Base-by-base conservation (phyloP, 2,113 vertebrate species). In the Aptenodytes patagonicus region DNA sequence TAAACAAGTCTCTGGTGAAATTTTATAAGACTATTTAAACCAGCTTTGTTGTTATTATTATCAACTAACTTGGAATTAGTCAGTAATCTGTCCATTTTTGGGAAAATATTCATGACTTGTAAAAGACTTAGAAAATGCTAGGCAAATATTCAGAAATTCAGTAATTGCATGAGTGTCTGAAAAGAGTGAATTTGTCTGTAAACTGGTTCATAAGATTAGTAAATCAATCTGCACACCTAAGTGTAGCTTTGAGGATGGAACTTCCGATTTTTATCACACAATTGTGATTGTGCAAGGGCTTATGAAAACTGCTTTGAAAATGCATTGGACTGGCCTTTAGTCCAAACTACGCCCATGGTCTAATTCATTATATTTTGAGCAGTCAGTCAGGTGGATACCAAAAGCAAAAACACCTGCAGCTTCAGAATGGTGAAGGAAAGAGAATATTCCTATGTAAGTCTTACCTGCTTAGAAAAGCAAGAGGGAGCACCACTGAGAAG, bases 101-200 rank as follows among this genome's bases (percentile, higher is more conserved):
- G 26, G 26, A 84, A 78, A 84, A 75, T 89, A 55, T 44, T 57
- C 8, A 14, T 73, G 28, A 68, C 22, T 54, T 79, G 4, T 15
- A 64, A 58, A 69, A 89, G 46, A 70, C 28, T 38, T 58, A 4
- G 26, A 62, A 73, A 87, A 84, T n/a, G 2, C 25, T 42, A 69
- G 22, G 12, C 40, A 92, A 58, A 78, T 70, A 89, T n/a, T 75
- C 5, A 64, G 47, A 66, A 29, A n/a, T 2, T 61, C 29, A 54
- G 7, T 79, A 79, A 66, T 13, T 1, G 0, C 28, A 18, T 0
- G 1, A 72, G 17, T 20, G 16, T 73, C 80, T 2, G 1, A 24
- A 79, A 79, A 64, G 17, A 47, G 36, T 64, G 8, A 51, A 82
- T 92, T 73, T 70, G 8, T 68, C 28, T 77, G 7, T 38, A 60